Evolutionary conservation across 2,797 vertebrate species (phyloP).

Genomic region (Coracias cyanogaster): DNA sequence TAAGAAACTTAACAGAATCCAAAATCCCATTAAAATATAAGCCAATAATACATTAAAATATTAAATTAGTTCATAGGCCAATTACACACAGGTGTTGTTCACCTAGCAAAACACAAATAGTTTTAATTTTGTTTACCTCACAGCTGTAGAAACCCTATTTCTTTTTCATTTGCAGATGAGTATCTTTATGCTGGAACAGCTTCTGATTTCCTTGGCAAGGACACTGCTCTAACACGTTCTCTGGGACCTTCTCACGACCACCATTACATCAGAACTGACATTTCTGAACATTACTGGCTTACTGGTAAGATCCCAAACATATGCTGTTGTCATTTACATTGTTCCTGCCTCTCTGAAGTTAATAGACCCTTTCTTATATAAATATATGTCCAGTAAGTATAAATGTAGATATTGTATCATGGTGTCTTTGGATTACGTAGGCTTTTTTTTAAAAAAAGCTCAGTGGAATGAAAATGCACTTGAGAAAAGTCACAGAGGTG

Average conservation of each 20-base stretch:
- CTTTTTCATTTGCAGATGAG: slow-evolving; percentile 84
- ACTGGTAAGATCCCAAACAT: slow-evolving; percentile 85
- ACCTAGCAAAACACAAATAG: background rate
- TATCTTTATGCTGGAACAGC: slow-evolving; percentile 95
- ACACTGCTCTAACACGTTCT: slow-evolving; percentile 93
- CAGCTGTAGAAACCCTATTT: background rate
- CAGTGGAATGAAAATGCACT: background rate
- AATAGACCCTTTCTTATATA: slow-evolving; percentile 41
- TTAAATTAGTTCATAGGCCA: background rate
- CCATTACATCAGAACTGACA: slow-evolving; percentile 96
- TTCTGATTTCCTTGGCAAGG: slow-evolving; percentile 98
- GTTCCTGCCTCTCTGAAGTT: slow-evolving; percentile 36
- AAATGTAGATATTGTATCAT: slow-evolving; percentile 57
- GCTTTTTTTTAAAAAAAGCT: background rate
- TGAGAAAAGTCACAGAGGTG: slow-evolving; percentile 38
- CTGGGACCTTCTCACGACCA: slow-evolving; percentile 92
- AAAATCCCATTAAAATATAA: background rate
- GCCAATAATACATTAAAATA: background rate
- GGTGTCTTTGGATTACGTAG: slow-evolving; percentile 20
- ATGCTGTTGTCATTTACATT: slow-evolving; percentile 41
- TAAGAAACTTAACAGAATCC: background rate
- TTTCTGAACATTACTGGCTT: slow-evolving; percentile 98
- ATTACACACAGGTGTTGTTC: background rate
- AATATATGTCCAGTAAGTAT: slow-evolving; percentile 39
- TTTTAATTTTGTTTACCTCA: background rate